Base-by-base conservation (phyloP, 2,888 invertebrate genomes). In the Mylabris sibirica region DNA sequence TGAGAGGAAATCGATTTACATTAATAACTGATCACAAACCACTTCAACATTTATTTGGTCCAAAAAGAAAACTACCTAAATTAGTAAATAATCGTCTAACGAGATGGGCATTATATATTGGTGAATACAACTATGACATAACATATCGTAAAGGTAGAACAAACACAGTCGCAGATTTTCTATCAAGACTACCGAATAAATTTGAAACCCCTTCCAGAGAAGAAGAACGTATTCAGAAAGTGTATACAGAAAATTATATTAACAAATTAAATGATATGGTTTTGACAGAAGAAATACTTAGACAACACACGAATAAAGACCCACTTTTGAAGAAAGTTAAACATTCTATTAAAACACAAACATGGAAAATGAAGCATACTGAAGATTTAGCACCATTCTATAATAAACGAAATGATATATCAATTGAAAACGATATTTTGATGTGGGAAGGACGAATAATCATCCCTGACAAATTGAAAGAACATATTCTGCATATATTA, bases 21-120 rank as follows among this genome's bases (percentile, higher is more conserved):
- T 41, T 67, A n/a, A n/a, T 49, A 1, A 70, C 70, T 6, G 67
- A 70, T 63, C 70, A 70, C 38, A 60, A 70, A 65, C 67, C 68
- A 14, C 17, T 68, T 3, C 60, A 63, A 66, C 12, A 65, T 44
- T 62, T 67, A 53, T 68, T 68, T 65, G 63, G 35, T 9, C 11
- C 35, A 12, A 17, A 68, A n/a, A 22, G 60, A 35, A 26, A 59
- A 66, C 61, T 62, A 38, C 71, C 68, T 12, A 69, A 66, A 59
- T 24, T 62, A 4, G 64, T 64, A 9, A 64, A 57, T 49, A 64
- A 64, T 44, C 12, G 64, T 2, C 35, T 69, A n/a, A n/a, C n/a
- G n/a, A n/a, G n/a, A n/a, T n/a, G n/a, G 68, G 64, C 66, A 8
- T 38, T 63, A 14, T 64, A 63, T 11, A 34, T 68, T n/a, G 61